Evolutionary conservation across 2,113 vertebrate species (phyloP).

Genomic region (Polypterus senegalus): DNA sequence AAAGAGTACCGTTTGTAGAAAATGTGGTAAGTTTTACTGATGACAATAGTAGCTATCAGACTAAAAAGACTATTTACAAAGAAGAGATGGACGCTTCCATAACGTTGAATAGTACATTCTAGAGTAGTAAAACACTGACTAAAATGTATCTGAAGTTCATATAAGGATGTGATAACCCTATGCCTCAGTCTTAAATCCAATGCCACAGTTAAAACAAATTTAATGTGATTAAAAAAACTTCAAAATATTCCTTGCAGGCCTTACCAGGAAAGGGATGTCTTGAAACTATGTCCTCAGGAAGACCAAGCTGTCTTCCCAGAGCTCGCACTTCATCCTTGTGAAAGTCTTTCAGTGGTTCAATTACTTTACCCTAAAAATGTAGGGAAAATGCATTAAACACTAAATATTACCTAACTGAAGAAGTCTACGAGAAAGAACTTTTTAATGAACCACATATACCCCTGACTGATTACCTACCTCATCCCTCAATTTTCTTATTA

Average conservation of each 20-base stretch:
- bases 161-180: too few species aligned
- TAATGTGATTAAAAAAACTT: too few species aligned
- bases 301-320: conserved; percentile 82
- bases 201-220: too few species aligned
- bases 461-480: conserved; percentile 51
- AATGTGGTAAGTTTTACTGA: too few species aligned
- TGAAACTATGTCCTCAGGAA: conserved; percentile 88
- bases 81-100: too few species aligned
- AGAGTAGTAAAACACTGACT: too few species aligned
- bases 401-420: background rate
- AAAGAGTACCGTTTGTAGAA: too few species aligned
- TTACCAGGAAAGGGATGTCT: conserved; percentile 93
- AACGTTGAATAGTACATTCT: too few species aligned
- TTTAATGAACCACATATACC: background rate
- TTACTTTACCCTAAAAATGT: conserved; percentile 76
- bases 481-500: conserved; percentile 88
- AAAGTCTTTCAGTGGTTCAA: conserved; percentile 95
- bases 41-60: too few species aligned
- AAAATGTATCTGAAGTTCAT: too few species aligned
- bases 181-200: too few species aligned
- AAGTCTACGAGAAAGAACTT: background rate
- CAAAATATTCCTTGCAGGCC: background rate
- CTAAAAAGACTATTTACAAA: too few species aligned
- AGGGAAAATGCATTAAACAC: background rate
- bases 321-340: conserved; percentile 95